phyloP scores from a whole-genome alignment of 2,113 vertebrate species.

The Amazona guildingii region DNA sequence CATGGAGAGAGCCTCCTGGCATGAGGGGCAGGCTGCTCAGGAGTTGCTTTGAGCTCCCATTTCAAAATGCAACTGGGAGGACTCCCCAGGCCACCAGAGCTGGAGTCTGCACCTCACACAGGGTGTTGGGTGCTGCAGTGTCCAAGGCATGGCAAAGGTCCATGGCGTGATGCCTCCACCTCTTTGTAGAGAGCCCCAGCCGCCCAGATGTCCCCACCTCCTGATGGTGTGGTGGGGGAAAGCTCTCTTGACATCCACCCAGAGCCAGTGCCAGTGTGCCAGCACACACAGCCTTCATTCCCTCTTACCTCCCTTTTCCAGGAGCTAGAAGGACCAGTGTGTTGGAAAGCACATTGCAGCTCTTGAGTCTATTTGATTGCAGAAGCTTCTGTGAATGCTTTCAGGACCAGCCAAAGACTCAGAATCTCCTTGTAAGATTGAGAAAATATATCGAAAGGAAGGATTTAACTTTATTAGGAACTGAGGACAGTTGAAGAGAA shows the following conservation, averaged over 20 bases:
- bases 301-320: not conserved
- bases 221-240: not conserved
- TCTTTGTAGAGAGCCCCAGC: not conserved
- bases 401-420: not conserved
- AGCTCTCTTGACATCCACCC: not conserved
- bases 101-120: not conserved
- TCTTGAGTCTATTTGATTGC: not conserved
- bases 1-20: not conserved
- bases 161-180: accelerated
- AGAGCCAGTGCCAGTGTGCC: not conserved
- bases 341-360: not conserved
- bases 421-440: not conserved
- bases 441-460: not conserved
- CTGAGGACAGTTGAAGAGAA: not conserved
- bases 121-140: not conserved
- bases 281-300: not conserved
- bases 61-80: not conserved
- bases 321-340: not conserved
- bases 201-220: not conserved
- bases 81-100: not conserved
- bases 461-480: not conserved
- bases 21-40: not conserved
- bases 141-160: not conserved
- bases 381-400: not conserved
- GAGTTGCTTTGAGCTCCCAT: not conserved